Conservation (phyloP, 2,113 vertebrate species). For the Craseonycteris thonglongyai region DNA sequence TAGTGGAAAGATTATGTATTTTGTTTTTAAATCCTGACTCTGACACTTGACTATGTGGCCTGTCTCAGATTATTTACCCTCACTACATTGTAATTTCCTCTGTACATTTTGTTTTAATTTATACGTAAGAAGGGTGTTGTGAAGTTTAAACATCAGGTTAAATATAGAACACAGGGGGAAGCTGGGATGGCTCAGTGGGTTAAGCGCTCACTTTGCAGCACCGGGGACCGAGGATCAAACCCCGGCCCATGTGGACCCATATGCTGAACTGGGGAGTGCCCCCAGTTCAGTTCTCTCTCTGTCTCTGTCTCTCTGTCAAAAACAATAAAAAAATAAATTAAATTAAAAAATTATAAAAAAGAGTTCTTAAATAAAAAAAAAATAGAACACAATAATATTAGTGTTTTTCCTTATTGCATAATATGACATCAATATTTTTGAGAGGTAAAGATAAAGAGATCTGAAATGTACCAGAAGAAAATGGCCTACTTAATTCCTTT, state of each 20-base stretch:
- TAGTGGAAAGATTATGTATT: background rate
- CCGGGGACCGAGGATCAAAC: too few species aligned
- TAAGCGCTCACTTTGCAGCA: too few species aligned
- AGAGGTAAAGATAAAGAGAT: background rate
- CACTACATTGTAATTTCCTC: background rate
- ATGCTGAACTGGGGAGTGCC: too few species aligned
- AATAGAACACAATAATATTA: background rate
- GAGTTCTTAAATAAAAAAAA: too few species aligned
- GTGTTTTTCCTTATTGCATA: background rate
- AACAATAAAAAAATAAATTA: too few species aligned
- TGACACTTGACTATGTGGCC: rapidly evolving
- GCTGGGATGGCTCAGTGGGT: too few species aligned
- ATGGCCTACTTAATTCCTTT: background rate
- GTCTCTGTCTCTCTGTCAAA: too few species aligned
- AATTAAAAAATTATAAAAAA: too few species aligned
- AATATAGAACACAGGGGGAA: background rate
- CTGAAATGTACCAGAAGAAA: background rate
- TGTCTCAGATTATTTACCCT: background rate
- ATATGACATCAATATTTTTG: background rate
- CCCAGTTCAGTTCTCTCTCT: too few species aligned
- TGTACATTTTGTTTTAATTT: background rate
- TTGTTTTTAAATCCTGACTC: background rate
- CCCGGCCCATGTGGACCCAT: too few species aligned
- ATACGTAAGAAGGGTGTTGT: background rate
- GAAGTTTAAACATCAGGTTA: background rate